A percentile compares a stretch with the other conserved stretches of the same genome.
These are phyloP conservation scores for Avahi laniger DNA, from an alignment of 2,797 vertebrate species.

Conservation along the genomic window DNA sequence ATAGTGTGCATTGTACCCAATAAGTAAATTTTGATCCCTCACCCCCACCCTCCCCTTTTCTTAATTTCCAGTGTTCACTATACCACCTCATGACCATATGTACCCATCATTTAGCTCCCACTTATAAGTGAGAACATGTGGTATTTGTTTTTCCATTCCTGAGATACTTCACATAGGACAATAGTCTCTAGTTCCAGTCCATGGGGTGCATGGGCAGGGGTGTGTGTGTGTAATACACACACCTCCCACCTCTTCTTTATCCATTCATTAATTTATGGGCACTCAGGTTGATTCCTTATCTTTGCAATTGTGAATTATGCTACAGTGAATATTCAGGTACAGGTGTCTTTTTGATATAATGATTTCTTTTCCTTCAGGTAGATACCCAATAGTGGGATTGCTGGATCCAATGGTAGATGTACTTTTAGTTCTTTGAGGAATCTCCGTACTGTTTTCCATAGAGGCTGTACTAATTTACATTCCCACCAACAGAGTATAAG, in stretches of 20 bases:
- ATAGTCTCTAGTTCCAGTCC: background rate
- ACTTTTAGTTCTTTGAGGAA: background rate
- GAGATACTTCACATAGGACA: background rate
- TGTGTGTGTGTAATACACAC: no score
- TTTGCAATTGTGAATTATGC: background rate
- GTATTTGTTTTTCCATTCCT: background rate
- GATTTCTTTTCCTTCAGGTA: background rate
- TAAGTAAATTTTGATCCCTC: background rate
- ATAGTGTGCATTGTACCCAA: background rate
- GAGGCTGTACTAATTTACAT: background rate
- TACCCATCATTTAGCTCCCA: background rate
- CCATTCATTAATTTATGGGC: background rate
- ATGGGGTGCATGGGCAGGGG: no score
- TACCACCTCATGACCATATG: background rate
- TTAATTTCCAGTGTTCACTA: background rate
- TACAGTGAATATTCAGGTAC: background rate
- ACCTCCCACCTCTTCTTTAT: background rate
- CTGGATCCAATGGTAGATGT: background rate
- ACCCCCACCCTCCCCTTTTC: background rate
- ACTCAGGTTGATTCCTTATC: background rate
- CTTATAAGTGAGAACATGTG: background rate
- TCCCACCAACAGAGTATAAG: background rate
- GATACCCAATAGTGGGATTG: background rate
- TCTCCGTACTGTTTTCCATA: background rate
- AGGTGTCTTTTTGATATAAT: background rate